Conservation (phyloP, 2,113 vertebrate genomes). For the Nothobranchius furzeri region DNA sequence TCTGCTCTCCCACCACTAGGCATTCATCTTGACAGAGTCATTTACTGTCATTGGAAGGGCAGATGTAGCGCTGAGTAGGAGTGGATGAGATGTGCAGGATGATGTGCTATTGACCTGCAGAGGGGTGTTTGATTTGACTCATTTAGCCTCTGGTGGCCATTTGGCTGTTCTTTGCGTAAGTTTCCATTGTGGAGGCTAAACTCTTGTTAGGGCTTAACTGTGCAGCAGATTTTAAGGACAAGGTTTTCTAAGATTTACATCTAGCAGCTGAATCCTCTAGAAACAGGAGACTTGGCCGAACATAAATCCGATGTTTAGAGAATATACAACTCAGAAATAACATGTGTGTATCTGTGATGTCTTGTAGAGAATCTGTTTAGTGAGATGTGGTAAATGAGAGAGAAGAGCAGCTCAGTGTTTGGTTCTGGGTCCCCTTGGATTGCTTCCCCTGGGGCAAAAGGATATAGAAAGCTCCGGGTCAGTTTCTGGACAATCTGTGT, state of each 20-base stretch:
- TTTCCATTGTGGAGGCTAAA: slow-evolving; percentile 22
- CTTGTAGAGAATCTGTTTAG: slow-evolving; percentile 15
- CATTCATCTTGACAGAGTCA: slow-evolving; percentile 50
- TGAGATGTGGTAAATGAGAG: slow-evolving; percentile 27
- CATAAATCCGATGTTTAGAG: slow-evolving; percentile 3
- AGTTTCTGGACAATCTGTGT: slow-evolving; percentile 69
- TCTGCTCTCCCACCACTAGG: slow-evolving; percentile 38
- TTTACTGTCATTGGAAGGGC: slow-evolving; percentile 27
- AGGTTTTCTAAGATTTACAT: slow-evolving; percentile 18
- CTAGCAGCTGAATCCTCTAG: slow-evolving; percentile 27
- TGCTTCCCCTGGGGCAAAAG: slow-evolving; percentile 42
- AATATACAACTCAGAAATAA: slow-evolving; percentile 9
- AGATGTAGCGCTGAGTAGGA: slow-evolving; percentile 36
- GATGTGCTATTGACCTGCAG: slow-evolving; percentile 27
- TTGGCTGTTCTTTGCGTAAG: slow-evolving; percentile 34
- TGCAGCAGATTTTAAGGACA: slow-evolving; percentile 40
- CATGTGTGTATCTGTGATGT: too few relatives aligned
- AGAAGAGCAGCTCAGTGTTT: slow-evolving; percentile 22
- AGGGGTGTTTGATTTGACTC: slow-evolving; percentile 23
- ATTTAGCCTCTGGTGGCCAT: slow-evolving; percentile 42
- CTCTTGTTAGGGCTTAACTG: slow-evolving; percentile 42
- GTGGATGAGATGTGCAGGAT: slow-evolving; percentile 22
- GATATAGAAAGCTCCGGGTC: slow-evolving; percentile 56
- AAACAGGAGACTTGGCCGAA: slow-evolving; percentile 21
- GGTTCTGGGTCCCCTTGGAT: slow-evolving; percentile 38